Base-by-base conservation (phyloP, 2,888 invertebrate species). In the Amblyjoppa fuscipennis region DNA sequence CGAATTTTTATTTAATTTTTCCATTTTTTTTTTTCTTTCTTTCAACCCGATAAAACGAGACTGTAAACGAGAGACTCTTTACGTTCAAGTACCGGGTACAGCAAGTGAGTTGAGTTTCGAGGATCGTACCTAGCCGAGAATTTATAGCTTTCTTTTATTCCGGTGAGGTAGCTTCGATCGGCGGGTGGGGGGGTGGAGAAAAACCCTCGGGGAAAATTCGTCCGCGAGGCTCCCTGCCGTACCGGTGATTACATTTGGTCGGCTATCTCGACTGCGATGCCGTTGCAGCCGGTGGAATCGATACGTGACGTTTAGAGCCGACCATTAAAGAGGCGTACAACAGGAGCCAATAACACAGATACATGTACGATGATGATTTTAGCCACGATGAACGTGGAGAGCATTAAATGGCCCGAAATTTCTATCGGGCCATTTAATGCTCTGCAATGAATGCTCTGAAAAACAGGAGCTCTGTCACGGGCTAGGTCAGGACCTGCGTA, bases 251-350 rank as follows among this genome's bases (percentile, higher is more conserved):
- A 83, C 77, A 49, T 59, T 83, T 59, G 53, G 66, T 78, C 49
- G 77, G 7, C 69, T 69, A 25, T 59, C 41, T 49, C 51, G 49
- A 16, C 20, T 66, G 31, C 31, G 34, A 31, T 25, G 61, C 4
- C 71, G 71, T 66, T 71, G 66, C 68, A 66, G 56, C 45, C 66
- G 41, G 53, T 34, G 66, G 71, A 82, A 82, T 82, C 77, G 82
- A 82, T 77, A 82, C 71, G 70, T 71, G 81, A 76, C 76, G 53
- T 82, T 76, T 49, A 76, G 71, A 76, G 76, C 66, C 71, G 41
- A 53, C 66, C 41, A 71, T 82, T 82, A 70, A 13, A 64, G 64
- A 41, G 28, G 64, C 59, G 49, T 6, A 13, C 61, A 75, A 59
- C 25, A 28, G 25, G 1, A 25, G 28, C 28, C 25, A 59, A 28